Evolutionary conservation across 2,888 invertebrate genomes (phyloP).

Genomic region (Eremobia ochroleuca): DNA sequence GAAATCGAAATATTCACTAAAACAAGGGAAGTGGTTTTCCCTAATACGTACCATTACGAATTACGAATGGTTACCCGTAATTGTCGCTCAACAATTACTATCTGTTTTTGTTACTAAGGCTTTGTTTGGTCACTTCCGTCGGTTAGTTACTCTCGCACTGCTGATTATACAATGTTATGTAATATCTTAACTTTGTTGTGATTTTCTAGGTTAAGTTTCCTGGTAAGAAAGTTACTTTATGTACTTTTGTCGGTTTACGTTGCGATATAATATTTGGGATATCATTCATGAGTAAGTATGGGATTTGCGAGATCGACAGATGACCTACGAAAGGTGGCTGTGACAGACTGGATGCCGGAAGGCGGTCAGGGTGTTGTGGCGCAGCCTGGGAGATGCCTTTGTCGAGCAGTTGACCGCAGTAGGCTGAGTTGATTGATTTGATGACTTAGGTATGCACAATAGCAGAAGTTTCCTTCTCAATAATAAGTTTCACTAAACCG

Average conservation of each 20-base stretch:
- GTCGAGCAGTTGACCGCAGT: neutral
- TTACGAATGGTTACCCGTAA: slow-evolving; percentile 20
- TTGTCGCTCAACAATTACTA: slow-evolving; percentile 38
- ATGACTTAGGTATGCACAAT: too few species aligned
- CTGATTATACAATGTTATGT: slow-evolving; percentile 49
- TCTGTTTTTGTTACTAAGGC: slow-evolving; percentile 25
- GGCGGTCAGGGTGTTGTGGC: neutral
- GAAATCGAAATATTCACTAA: slow-evolving; percentile 2
- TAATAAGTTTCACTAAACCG: too few species aligned
- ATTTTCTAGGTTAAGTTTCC: slow-evolving; percentile 50
- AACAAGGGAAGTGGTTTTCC: slow-evolving; percentile 45
- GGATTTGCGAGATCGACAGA: neutral
- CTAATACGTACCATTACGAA: slow-evolving; percentile 33
- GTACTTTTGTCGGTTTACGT: slow-evolving; percentile 13
- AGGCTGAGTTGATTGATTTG: too few species aligned
- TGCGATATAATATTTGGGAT: too few species aligned
- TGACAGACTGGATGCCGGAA: neutral
- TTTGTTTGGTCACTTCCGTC: slow-evolving; percentile 52
- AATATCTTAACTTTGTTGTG: slow-evolving; percentile 28
- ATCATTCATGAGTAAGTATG: neutral
- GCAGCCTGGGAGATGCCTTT: neutral
- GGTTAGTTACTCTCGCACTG: slow-evolving; percentile 15
- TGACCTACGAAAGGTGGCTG: neutral
- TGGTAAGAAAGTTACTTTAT: slow-evolving; percentile 40
- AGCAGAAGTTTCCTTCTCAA: too few species aligned